Evolutionary conservation across 2,113 vertebrate genomes (phyloP), one percentile per base, ranked within the genome.

Genomic region (Salvelinus sp.): DNA sequence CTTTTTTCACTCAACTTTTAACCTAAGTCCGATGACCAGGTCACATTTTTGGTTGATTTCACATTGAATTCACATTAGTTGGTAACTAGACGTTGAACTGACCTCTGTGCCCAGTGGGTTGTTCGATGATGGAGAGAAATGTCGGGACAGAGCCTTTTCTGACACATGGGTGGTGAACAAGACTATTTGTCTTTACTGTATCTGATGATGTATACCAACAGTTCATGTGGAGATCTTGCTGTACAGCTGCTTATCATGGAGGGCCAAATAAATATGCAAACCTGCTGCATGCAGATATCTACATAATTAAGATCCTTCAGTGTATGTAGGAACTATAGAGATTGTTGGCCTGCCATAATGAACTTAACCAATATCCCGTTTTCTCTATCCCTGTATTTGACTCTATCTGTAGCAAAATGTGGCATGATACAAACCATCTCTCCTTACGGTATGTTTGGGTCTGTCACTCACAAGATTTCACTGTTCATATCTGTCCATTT

Each of bases 361-460:
- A 16, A 62, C n/a, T 22, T 22, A 62, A n/a, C 2, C 4, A 66
- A 57, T 57, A 14, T 57, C 3, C 54, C 71, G 64, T 76, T 74
- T 78, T 63, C 28, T 57, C 30, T 62, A 67, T 70, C 25, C 9
- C 20, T 77, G 74, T 83, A 54, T 65, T 58, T 84, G 73, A 62
- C 67, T 20, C 72, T 20, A 54, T 23, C 7, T 23, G 18, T 27
- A 22, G 60, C 3, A 27, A 10, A 62, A 22, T 62, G 58, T 62
- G n/a, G n/a, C 58, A 20, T 6, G 58, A 62, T 10, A 62, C 18
- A 20, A 62, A 20, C 27, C 79, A 73, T 77, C 20, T 10, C 58
- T 62, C 81, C 48, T 4, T 50, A 18, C 12, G 18, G 50, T 74
- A 63, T 75, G 54, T 84, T 76, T 79, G 28, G 48, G 58, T 48